Base-by-base conservation (phyloP, 2,888 invertebrate genomes). In the Arctia plantaginis region DNA sequence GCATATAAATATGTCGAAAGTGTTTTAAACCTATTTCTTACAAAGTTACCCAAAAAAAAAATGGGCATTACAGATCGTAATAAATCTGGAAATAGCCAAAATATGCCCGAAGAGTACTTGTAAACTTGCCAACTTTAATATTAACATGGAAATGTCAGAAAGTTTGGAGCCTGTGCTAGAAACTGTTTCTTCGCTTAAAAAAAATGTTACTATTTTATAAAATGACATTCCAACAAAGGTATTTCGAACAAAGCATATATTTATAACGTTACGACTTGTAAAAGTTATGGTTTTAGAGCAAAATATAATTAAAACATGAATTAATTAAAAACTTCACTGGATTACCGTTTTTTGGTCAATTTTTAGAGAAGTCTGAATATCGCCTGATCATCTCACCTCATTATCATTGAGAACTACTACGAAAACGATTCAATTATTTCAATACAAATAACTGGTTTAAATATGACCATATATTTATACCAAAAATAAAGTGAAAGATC, bases 81-180 rank as follows among this genome's bases (percentile, higher is more conserved):
- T 83, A 83, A 83, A 82, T 83, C 68, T 72, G 41, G 68, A 66
- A 80, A 82, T 67, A 73, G n/a, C 73, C 73, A 74, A 77, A 83
- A 78, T 84, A 80, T 82, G 76, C 69, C 75, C 71, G 74, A 76
- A 77, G 69, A 84, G 68, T 72, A 75, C 75, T 84, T 83, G 83
- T 82, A 77, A 79, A 79, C 73, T 82, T 83, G 83, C 83, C 83
- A 83, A 83, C 76, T 82, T 76, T 68, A 77, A 76, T 75, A 82
- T 83, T 82, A 84, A 72, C 84, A 84, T 82, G 76, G 80, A 80
- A 80, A 80, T 80, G 80, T 72, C 80, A 80, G 77, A 84, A 84
- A 74, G 69, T 83, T 84, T 68, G 75, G 23, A 23, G 7, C 51
- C 74, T 67, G 76, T 44, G 47, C 68, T 75, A 69, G 74, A 75